Percentiles rank a stretch among this genome's conserved stretches.
Conservation (phyloP, 53 echinoderm and acorn worm species). For the Paracentrotus lividus region DNA sequence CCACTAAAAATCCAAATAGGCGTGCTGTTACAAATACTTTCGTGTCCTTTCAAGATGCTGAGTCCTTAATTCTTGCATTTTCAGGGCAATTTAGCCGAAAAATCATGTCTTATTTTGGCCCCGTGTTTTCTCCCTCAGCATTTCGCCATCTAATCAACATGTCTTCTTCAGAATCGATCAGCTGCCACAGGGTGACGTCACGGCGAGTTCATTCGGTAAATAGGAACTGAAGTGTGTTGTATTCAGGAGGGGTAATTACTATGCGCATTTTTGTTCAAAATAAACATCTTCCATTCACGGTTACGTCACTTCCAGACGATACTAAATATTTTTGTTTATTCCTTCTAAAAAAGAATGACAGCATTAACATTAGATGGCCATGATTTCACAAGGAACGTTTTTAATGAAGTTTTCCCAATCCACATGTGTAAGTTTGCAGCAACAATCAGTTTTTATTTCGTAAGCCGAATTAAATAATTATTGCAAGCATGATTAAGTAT, state of each 20-base stretch:
- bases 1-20: slow-evolving; percentile 54
- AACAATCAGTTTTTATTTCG: too few species aligned
- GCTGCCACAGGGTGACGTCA: slow-evolving; percentile 62
- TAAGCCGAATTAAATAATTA: too few species aligned
- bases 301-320: background rate
- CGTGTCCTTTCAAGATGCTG: slow-evolving; percentile 53
- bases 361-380: too few species aligned
- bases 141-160: slow-evolving; percentile 74
- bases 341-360: background rate
- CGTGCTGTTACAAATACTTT: slow-evolving; percentile 13
- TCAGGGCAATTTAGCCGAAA: slow-evolving; percentile 69
- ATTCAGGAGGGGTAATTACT: slow-evolving; percentile 25
- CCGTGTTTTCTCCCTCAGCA: slow-evolving; percentile 51
- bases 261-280: slow-evolving; percentile 4
- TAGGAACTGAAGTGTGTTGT: background rate
- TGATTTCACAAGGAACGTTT: too few species aligned
- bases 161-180: slow-evolving; percentile 70
- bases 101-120: slow-evolving; percentile 60
- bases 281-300: background rate
- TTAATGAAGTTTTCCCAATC: too few species aligned
- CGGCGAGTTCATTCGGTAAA: slow-evolving; percentile 47
- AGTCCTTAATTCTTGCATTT: slow-evolving; percentile 53
- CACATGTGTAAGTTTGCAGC: too few species aligned
- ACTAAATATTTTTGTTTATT: background rate
- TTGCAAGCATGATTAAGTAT: too few species aligned